phyloP scores from a whole-genome alignment of 1,140 invertebrate genomes.

The Lasaia peninsularis region DNA sequence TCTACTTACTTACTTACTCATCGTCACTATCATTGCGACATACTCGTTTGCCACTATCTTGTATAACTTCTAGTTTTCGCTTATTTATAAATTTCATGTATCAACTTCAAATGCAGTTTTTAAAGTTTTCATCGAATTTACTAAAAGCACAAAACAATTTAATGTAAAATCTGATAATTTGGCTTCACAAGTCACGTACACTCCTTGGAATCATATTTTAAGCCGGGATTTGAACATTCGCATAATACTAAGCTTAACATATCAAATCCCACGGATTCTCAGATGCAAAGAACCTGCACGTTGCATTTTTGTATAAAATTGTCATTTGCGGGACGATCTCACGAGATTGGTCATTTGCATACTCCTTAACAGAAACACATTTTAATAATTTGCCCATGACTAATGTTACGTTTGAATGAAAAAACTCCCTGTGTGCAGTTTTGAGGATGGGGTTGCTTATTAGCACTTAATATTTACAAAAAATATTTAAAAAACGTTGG shows the following conservation, averaged over 20 bases:
- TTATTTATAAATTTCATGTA: too few species aligned
- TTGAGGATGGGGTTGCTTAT: too few species aligned
- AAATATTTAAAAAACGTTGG: too few species aligned
- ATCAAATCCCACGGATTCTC: background rate
- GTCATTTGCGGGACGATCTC: conserved; percentile 53
- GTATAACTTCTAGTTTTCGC: too few species aligned
- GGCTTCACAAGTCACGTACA: background rate
- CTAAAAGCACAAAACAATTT: background rate
- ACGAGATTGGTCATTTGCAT: conserved; percentile 45
- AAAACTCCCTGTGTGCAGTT: too few species aligned
- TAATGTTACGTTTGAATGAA: conserved; percentile 49
- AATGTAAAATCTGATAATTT: background rate
- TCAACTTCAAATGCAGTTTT: too few species aligned
- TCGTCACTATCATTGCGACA: too few species aligned
- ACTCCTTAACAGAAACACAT: conserved; percentile 44
- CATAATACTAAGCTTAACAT: conserved; percentile 8
- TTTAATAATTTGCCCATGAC: conserved; percentile 61
- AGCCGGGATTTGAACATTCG: background rate
- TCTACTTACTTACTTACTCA: too few species aligned
- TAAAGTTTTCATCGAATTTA: too few species aligned
- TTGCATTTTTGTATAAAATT: conserved; percentile 64
- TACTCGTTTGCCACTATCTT: too few species aligned
- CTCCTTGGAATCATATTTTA: background rate
- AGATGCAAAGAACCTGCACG: conserved; percentile 27
- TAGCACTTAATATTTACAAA: too few species aligned